Conservation (phyloP, 2,888 invertebrate species). For the Teleiodes luculella region DNA sequence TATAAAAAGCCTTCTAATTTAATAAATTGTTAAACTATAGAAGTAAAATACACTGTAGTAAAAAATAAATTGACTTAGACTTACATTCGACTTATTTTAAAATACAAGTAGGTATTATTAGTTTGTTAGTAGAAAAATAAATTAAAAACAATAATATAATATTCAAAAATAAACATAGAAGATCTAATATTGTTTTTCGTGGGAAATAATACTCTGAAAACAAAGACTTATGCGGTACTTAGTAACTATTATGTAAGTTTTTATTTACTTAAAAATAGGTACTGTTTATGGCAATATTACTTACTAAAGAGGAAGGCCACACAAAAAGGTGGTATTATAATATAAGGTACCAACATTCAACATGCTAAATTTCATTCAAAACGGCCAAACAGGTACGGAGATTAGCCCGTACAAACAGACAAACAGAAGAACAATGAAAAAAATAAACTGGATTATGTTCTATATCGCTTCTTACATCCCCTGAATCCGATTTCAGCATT, state of each 20-base stretch:
- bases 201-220: constrained; percentile 7
- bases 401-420: too few species aligned
- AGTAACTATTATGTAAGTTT: neutral
- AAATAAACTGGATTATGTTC: too few species aligned
- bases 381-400: too few species aligned
- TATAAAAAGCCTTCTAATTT: too few species aligned
- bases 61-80: constrained; percentile 11
- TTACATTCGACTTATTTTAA: neutral
- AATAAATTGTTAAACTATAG: neutral
- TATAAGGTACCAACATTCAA: too few species aligned
- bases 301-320: constrained; percentile 16
- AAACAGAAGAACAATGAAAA: too few species aligned
- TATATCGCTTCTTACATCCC: too few species aligned
- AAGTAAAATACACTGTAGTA: too few species aligned
- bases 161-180: constrained; percentile 18
- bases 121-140: constrained; percentile 19
- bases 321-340: too few species aligned
- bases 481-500: too few species aligned
- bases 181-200: neutral
- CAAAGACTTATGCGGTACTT: neutral
- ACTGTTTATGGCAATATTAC: constrained; percentile 19
- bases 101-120: neutral
- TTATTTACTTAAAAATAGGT: constrained; percentile 15
- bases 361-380: too few species aligned
- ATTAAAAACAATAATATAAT: constrained; percentile 30